phyloP scores from a whole-genome alignment of 1,140 invertebrate genomes.

The Stenopsyche tienmushanensis region DNA sequence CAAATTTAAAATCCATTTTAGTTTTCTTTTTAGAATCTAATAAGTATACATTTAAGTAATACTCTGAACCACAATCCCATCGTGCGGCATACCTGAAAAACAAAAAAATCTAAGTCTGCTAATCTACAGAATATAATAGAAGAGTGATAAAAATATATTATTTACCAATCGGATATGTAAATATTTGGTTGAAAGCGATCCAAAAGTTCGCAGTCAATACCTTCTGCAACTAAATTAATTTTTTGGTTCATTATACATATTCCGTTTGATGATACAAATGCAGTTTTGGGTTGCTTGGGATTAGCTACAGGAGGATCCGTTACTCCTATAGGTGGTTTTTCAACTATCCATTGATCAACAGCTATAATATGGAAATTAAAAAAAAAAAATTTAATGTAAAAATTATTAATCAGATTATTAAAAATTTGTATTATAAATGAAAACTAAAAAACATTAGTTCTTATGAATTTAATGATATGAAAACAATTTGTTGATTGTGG shows the following conservation, averaged over 20 bases:
- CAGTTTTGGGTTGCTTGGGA: constrained; percentile 43
- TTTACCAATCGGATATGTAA: constrained; percentile 48
- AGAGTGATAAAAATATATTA: background rate
- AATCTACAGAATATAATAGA: no score
- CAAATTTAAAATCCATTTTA: constrained; percentile 26
- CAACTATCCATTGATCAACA: constrained; percentile 46
- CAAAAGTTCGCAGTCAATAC: constrained; percentile 43
- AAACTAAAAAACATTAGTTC: no score
- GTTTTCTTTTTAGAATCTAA: constrained; percentile 17
- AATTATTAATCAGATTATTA: no score
- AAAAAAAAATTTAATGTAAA: no score
- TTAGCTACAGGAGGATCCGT: constrained; percentile 37
- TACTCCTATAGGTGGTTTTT: constrained; percentile 44
- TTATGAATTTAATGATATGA: no score
- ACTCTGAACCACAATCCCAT: no score
- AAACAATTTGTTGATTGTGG: no score
- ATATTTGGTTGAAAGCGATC: constrained; percentile 45
- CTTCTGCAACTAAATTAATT: constrained; percentile 40
- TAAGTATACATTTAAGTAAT: no score
- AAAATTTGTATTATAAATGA: no score
- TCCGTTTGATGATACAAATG: constrained; percentile 49
- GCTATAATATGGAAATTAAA: no score
- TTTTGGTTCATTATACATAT: constrained; percentile 45
- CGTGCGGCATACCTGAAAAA: no score
- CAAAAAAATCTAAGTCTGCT: no score